phyloP scores from a whole-genome alignment of 2,113 vertebrate genomes.

The Trochalopteron elliotii region DNA sequence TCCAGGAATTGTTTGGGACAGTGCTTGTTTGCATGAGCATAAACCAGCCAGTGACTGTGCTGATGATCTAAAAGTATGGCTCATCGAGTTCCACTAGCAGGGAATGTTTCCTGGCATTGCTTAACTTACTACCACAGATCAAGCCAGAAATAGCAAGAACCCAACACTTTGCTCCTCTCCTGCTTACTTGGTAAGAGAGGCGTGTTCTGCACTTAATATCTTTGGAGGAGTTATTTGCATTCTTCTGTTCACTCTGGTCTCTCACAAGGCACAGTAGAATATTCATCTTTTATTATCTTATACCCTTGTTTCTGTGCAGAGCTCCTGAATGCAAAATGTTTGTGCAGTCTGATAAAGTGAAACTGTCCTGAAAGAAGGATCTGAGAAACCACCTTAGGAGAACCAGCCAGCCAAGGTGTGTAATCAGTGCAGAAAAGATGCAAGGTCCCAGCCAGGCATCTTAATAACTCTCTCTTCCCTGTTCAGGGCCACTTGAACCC shows the following conservation, averaged over 20 bases:
- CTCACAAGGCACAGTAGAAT: neutral
- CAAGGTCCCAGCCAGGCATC: neutral
- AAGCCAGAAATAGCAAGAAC: neutral
- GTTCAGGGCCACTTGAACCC: neutral
- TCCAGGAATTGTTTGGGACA: conserved; percentile 2
- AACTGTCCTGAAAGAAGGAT: neutral
- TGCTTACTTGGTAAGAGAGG: neutral
- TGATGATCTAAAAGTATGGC: neutral
- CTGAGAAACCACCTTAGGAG: neutral
- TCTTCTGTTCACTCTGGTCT: neutral
- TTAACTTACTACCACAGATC: neutral
- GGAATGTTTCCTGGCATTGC: neutral
- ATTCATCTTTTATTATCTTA: neutral
- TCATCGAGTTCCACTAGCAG: neutral
- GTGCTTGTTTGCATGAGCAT: neutral
- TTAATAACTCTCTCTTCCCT: neutral
- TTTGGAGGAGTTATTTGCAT: neutral
- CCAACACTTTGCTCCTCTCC: neutral
- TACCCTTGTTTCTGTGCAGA: neutral
- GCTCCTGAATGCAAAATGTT: neutral
- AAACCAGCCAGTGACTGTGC: neutral
- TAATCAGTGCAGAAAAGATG: neutral
- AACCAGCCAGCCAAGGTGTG: neutral
- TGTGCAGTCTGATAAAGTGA: neutral
- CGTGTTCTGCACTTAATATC: neutral